Conservation (phyloP, 1,140 invertebrate species). For the Megathymus violae region DNA sequence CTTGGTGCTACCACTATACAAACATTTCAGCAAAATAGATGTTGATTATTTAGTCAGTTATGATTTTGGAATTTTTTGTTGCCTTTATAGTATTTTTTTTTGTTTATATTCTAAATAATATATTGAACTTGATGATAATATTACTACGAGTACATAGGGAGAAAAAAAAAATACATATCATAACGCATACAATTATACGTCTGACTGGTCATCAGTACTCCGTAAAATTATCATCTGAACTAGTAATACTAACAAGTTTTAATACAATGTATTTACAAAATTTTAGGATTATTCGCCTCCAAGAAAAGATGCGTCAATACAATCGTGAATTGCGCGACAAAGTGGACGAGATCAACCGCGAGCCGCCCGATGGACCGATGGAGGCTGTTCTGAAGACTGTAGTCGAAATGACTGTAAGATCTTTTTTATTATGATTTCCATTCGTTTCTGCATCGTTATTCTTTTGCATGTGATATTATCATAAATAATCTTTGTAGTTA, state of each 20-base stretch:
- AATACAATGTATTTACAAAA: not conserved
- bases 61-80: too few relatives aligned
- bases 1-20: too few relatives aligned
- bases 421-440: not conserved
- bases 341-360: conserved; percentile 12
- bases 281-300: conserved; percentile 16
- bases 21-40: too few relatives aligned
- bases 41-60: too few relatives aligned
- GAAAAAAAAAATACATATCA: too few relatives aligned
- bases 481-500: too few relatives aligned
- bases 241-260: not conserved
- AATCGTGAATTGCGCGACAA: conserved; percentile 16
- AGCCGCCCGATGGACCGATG: conserved; percentile 7
- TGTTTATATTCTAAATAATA: too few relatives aligned
- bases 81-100: too few relatives aligned
- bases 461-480: too few relatives aligned
- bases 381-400: conserved; percentile 7
- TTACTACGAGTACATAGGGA: not conserved
- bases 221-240: not conserved
- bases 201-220: too few relatives aligned
- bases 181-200: too few relatives aligned
- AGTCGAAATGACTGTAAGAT: conserved; percentile 10
- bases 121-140: not conserved
- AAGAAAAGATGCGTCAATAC: conserved; percentile 21
- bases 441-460: too few relatives aligned